These are phyloP conservation scores for Xyrauchen texanus DNA, from an alignment of 2,113 vertebrate species.

Conservation along the genomic window DNA sequence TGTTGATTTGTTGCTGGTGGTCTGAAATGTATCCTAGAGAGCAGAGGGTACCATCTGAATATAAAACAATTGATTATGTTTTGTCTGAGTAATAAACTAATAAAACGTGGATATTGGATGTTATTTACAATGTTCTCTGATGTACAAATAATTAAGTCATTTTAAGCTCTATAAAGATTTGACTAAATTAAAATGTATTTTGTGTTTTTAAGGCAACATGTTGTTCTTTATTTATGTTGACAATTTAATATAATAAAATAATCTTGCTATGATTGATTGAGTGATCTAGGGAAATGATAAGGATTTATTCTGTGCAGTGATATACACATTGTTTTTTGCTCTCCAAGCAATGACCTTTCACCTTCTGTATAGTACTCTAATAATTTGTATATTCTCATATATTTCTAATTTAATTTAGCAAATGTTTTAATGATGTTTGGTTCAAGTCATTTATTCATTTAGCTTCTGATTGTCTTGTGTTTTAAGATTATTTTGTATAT, in stretches of 20 bases:
- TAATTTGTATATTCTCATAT: neutral
- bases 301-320: too few relatives aligned
- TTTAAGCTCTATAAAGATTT: neutral
- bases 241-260: neutral
- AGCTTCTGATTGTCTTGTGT: neutral
- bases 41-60: constrained; percentile 77
- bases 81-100: neutral
- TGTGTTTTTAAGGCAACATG: too few relatives aligned
- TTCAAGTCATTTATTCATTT: neutral
- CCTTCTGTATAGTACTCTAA: neutral
- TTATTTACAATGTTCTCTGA: neutral
- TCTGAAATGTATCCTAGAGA: constrained; percentile 85
- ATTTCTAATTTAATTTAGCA: neutral
- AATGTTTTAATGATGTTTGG: neutral
- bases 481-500: constrained; percentile 4
- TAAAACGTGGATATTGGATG: neutral
- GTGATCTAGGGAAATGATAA: too few relatives aligned
- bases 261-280: neutral
- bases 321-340: neutral
- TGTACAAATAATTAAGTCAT: neutral
- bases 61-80: neutral
- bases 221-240: neutral
- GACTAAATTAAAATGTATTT: too few relatives aligned
- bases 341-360: neutral
- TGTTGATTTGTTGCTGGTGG: constrained; percentile 90